Percentiles rank a stretch among this genome's conserved stretches.
Conservation (phyloP, 2,113 vertebrate species). For the Scytalopus superciliaris region DNA sequence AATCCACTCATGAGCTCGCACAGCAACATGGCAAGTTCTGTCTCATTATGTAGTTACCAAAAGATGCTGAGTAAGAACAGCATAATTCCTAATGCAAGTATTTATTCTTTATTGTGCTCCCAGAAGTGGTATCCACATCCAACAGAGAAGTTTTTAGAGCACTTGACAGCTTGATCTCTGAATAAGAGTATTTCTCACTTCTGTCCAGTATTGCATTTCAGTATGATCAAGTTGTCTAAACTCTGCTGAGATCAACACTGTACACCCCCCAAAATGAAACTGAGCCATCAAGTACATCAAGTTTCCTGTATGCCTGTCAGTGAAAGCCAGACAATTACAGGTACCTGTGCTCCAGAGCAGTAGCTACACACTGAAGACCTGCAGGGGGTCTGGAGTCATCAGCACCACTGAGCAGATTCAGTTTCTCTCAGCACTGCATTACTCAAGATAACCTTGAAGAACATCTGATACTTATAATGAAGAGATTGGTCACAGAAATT, state of each 20-base stretch:
- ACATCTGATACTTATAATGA: neutral
- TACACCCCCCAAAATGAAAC: neutral
- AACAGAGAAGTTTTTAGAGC: neutral
- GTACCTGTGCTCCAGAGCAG: neutral
- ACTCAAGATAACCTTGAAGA: neutral
- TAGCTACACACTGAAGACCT: neutral
- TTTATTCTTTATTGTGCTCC: neutral
- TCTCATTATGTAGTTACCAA: neutral
- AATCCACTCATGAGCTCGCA: neutral
- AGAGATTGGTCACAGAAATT: neutral
- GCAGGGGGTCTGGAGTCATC: neutral
- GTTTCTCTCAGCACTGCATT: neutral
- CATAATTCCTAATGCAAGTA: neutral
- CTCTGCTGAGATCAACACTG: neutral
- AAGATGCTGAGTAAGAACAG: neutral
- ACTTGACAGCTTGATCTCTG: neutral
- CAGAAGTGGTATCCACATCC: neutral
- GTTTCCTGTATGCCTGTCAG: neutral
- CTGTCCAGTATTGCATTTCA: neutral
- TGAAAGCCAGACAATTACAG: neutral
- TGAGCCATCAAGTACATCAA: neutral
- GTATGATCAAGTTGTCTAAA: neutral
- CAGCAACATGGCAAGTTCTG: neutral
- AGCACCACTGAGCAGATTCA: neutral
- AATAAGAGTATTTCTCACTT: neutral